A percentile compares a stretch with the other conserved stretches of the same genome.
Evolutionary conservation across 2,888 invertebrate species (phyloP).

Genomic region (Monochamus alternatus): DNA sequence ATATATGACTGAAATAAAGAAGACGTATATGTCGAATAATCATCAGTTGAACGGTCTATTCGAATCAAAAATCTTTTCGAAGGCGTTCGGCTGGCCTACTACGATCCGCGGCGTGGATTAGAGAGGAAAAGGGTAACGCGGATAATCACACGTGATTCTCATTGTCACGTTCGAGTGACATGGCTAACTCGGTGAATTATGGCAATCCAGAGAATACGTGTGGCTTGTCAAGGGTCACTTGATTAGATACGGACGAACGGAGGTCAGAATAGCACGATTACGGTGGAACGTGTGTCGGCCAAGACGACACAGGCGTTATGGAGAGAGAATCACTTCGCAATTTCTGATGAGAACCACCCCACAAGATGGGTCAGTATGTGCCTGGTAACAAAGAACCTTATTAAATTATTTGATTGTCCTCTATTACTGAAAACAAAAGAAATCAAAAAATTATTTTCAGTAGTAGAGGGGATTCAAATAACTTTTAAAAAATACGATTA

Average conservation of each 20-base stretch:
- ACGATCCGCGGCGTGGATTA: constrained; percentile 36
- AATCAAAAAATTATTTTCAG: too few species aligned
- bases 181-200: constrained; percentile 66
- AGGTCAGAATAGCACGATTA: constrained; percentile 65
- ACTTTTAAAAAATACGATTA: too few species aligned
- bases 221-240: constrained; percentile 68
- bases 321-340: background rate
- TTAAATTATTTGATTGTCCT: too few species aligned
- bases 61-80: background rate
- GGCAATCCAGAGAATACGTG: constrained; percentile 65
- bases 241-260: constrained; percentile 66
- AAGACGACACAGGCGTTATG: constrained; percentile 39
- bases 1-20: too few species aligned
- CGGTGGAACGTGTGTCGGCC: constrained; percentile 63
- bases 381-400: too few species aligned
- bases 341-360: background rate
- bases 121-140: constrained; percentile 53
- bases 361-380: background rate
- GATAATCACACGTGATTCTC: constrained; percentile 65
- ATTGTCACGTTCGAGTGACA: constrained; percentile 69
- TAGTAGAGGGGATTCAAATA: too few species aligned
- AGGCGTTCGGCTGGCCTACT: constrained; percentile 26
- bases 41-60: too few species aligned
- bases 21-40: too few species aligned
- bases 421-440: too few species aligned